Conservation (phyloP, 2,797 vertebrate species). For the Aldrovandia affinis region DNA sequence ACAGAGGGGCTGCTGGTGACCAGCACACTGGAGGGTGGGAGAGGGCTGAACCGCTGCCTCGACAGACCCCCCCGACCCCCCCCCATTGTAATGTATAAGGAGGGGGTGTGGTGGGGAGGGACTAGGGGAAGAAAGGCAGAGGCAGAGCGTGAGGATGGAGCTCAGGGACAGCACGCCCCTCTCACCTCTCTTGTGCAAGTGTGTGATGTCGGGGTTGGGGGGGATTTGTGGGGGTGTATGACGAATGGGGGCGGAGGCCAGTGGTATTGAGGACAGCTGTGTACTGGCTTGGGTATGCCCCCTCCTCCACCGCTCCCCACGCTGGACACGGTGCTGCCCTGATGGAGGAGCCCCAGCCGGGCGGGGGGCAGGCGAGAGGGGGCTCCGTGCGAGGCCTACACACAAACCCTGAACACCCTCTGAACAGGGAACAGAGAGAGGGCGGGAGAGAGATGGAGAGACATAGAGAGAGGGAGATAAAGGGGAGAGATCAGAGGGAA, state of each 20-base stretch:
- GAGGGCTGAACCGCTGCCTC: slow-evolving; percentile 58
- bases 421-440: not conserved
- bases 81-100: slow-evolving; percentile 65
- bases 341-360: slow-evolving; percentile 11
- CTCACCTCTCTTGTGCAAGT: slow-evolving; percentile 59
- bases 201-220: slow-evolving; percentile 63
- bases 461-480: not conserved
- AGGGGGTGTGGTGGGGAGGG: slow-evolving; percentile 68
- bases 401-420: slow-evolving; percentile 1
- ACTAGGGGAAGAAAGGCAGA: slow-evolving; percentile 62
- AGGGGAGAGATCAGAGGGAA: too few species aligned
- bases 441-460: not conserved
- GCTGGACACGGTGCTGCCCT: slow-evolving; percentile 64
- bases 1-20: slow-evolving; percentile 75
- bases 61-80: slow-evolving; percentile 63
- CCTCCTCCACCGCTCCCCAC: slow-evolving; percentile 58
- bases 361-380: slow-evolving; percentile 12
- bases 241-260: slow-evolving; percentile 60
- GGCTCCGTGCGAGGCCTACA: not conserved
- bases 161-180: slow-evolving; percentile 47
- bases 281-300: slow-evolving; percentile 51
- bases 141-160: slow-evolving; percentile 60
- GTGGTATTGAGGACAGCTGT: slow-evolving; percentile 21
- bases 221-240: slow-evolving; percentile 48
- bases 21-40: slow-evolving; percentile 63